These are phyloP conservation scores for Pammene aurita DNA, from an alignment of 2,888 invertebrate genomes.

Conservation along the genomic window DNA sequence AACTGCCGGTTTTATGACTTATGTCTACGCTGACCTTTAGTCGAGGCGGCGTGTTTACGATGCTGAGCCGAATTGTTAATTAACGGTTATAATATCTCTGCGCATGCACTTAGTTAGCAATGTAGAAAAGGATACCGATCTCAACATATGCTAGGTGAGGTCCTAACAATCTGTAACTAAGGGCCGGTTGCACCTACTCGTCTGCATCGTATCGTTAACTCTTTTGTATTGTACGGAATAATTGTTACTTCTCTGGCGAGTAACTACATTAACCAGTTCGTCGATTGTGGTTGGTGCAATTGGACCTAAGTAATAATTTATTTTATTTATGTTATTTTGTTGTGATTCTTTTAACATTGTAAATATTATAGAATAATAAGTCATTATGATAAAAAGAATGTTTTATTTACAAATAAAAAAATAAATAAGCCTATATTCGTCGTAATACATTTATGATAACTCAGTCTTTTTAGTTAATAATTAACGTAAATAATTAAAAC, in stretches of 20 bases:
- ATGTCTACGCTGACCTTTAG: neutral
- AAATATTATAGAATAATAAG: slow-evolving; percentile 68
- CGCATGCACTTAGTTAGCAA: slow-evolving; percentile 1
- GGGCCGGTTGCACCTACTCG: neutral
- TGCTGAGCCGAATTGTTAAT: neutral
- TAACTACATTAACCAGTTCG: neutral
- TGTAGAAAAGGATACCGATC: slow-evolving; percentile 18
- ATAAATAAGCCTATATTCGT: slow-evolving; percentile 20
- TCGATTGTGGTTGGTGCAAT: neutral
- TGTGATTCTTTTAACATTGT: slow-evolving; percentile 71
- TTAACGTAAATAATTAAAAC: neutral
- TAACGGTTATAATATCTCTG: neutral
- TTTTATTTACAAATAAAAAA: slow-evolving; percentile 38
- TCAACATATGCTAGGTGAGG: slow-evolving; percentile 11
- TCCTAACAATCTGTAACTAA: slow-evolving; percentile 36
- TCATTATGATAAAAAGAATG: slow-evolving; percentile 46
- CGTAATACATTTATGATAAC: slow-evolving; percentile 18
- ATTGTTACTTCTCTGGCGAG: neutral
- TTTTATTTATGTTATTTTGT: slow-evolving; percentile 74
- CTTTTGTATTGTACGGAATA: neutral
- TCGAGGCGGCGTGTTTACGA: neutral
- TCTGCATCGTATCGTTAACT: neutral
- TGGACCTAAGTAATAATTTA: slow-evolving; percentile 56
- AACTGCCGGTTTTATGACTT: neutral
- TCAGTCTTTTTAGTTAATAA: slow-evolving; percentile 30